Base-by-base conservation (phyloP, 2,888 invertebrate genomes). In the Sarcophaga carnaria region DNA sequence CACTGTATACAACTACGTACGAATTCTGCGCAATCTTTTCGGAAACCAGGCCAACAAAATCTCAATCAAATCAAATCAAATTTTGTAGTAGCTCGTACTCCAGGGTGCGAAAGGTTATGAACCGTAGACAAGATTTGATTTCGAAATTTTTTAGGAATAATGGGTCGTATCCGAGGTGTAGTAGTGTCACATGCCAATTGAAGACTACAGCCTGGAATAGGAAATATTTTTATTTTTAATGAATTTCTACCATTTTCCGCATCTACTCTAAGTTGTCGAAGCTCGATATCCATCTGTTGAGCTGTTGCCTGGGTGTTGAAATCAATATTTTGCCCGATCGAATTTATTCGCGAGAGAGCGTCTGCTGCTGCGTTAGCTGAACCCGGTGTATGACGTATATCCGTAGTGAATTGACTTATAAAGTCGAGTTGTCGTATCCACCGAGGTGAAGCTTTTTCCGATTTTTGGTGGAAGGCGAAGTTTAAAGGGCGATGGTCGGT, bases 331-430 rank as follows among this genome's bases (percentile, higher is more conserved):
- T 59, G 4, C 37, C 37, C 45, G 49, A 78, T 27, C 5, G 78
- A 69, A 22, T 78, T 47, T 5, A 69, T 78, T 1, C 78, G 59
- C 4, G 69, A 78, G n/a, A 78, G 60, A 25, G 62, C 5, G 20
- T 67, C 69, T 3, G 45, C 62, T 22, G 69, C 37, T 45, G 69
- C 49, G 11, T 69, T 69, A n/a, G 14, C 17, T 69, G 20, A 27
- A 69, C 49, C 47, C 3, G 47, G 25, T 11, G 27, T 69, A 60
- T 80, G 66, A 20, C 80, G 80, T 25, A 80, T 72, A 49, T 80
- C 59, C 45, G 37, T 72, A 27, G 71, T 70, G 47, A 79, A 49
- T 4, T 49, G 14, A 14, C 49, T 49, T 49, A 49, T 49, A 49
- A 49, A 49, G 3, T 49, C 25, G 2, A 27, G 64, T 25, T 22